These are phyloP conservation scores for Lacerta viridis DNA, from an alignment of 2,797 vertebrate species.

Conservation along the genomic window DNA sequence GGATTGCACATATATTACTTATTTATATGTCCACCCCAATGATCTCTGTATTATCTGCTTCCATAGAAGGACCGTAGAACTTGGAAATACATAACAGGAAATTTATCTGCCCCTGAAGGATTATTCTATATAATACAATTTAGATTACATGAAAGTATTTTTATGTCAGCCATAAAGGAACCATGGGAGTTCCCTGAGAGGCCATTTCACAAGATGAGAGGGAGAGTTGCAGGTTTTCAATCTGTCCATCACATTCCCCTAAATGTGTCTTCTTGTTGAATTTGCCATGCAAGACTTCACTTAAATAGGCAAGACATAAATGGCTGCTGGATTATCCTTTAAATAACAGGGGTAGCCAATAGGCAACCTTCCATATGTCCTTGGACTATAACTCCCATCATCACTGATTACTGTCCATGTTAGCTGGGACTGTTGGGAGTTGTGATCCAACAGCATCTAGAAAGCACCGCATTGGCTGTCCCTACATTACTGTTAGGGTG, in stretches of 20 bases:
- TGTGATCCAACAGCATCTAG: too few relatives aligned
- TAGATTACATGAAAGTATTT: background rate
- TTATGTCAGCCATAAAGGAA: background rate
- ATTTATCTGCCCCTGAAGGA: background rate
- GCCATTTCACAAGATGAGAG: constrained; percentile 2
- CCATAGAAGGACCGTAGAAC: background rate
- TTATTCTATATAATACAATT: background rate
- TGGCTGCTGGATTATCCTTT: too few relatives aligned
- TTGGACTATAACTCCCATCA: too few relatives aligned
- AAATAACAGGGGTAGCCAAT: too few relatives aligned
- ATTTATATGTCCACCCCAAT: background rate
- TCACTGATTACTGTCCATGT: too few relatives aligned
- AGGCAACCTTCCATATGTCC: too few relatives aligned
- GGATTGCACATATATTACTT: background rate
- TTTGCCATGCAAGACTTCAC: background rate
- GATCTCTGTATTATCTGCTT: background rate
- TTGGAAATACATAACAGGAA: background rate
- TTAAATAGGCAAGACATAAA: too few relatives aligned
- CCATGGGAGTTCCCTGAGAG: background rate
- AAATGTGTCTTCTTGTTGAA: background rate
- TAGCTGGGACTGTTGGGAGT: too few relatives aligned
- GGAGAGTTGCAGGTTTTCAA: background rate
- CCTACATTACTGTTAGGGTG: too few relatives aligned
- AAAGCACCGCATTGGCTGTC: too few relatives aligned
- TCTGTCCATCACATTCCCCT: background rate